Evolutionary conservation across 2,113 vertebrate genomes (phyloP), one percentile per base, ranked within the genome.

Genomic region (Antigone vipio): DNA sequence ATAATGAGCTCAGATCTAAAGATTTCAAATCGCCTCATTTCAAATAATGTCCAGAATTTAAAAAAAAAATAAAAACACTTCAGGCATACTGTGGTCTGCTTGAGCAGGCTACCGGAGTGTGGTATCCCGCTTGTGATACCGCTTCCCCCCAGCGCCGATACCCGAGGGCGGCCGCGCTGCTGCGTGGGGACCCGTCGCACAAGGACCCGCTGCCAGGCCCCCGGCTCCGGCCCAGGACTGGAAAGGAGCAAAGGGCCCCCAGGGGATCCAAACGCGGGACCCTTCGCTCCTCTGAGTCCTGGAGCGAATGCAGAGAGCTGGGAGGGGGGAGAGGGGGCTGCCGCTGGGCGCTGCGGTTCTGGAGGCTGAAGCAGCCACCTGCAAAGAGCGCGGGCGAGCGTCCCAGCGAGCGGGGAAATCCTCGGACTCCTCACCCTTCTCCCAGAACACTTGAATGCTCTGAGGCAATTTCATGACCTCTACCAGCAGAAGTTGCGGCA

Each of bases 121-220:
- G 47, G 13, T 11, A 40, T 40, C 10, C 40, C 12, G 9, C 40
- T 40, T 12, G 40, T 40, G 40, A 40, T 12, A 40, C 40, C 40
- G 40, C 30, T 6, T 19, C 8, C 44, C 52, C 27, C 9, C 3
- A 29, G 10, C 22, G 15, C 12, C 2, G 0, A 11, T 6, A 34
- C 40, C 66, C 9, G 3, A 11, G 34, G 34, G 40, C 9, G 8
- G 42, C 56, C 27, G 2, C 1, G 4, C 40, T 32, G 50, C 9
- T 18, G 50, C 4, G 3, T 5, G 29, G 60, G 74, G 13, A 52
- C 6, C 42, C 38, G 14, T 29, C 45, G 74, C 34, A 11, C 35
- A 17, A 16, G 21, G 64, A 15, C 52, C 13, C 52, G 13, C 26
- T 27, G 26, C 24, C 52, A 27, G 50, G 24, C 50, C 50, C 24